phyloP scores from a whole-genome alignment of 2,797 vertebrate genomes.

The Vipera ursinii region DNA sequence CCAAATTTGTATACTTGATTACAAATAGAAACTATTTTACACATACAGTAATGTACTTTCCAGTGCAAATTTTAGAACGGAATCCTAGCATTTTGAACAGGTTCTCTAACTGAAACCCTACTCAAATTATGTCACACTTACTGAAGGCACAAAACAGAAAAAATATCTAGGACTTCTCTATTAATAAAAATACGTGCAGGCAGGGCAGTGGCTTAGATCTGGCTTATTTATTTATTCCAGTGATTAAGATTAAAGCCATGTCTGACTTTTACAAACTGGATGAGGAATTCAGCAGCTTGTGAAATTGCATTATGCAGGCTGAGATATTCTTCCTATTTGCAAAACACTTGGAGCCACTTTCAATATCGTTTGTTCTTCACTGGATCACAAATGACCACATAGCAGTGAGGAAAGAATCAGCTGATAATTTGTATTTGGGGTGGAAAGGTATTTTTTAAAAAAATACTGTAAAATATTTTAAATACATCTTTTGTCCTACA shows the following conservation, averaged over 20 bases:
- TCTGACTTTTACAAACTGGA: slow-evolving; percentile 6
- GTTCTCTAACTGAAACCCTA: not conserved
- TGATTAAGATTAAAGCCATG: not conserved
- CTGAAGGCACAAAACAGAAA: not conserved
- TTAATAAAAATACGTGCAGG: not conserved
- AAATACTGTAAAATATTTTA: not conserved
- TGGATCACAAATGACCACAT: not conserved
- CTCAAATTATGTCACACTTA: not conserved
- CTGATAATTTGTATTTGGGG: not conserved
- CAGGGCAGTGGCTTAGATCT: not conserved
- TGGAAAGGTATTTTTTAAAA: not conserved
- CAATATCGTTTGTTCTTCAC: not conserved
- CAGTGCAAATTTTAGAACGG: not conserved
- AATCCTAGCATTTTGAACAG: not conserved
- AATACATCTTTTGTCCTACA: not conserved
- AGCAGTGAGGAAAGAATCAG: not conserved
- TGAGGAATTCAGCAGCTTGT: not conserved
- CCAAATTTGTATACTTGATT: not conserved
- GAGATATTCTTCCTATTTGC: slow-evolving; percentile 11
- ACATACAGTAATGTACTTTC: not conserved
- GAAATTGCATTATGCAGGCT: not conserved
- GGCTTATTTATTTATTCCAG: not conserved
- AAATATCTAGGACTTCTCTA: not conserved
- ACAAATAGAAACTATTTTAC: not conserved
- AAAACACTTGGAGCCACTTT: not conserved